Evolutionary conservation across 2,113 vertebrate genomes (phyloP), one percentile per base, ranked within the genome.

Genomic region (Irena cyanogastra): DNA sequence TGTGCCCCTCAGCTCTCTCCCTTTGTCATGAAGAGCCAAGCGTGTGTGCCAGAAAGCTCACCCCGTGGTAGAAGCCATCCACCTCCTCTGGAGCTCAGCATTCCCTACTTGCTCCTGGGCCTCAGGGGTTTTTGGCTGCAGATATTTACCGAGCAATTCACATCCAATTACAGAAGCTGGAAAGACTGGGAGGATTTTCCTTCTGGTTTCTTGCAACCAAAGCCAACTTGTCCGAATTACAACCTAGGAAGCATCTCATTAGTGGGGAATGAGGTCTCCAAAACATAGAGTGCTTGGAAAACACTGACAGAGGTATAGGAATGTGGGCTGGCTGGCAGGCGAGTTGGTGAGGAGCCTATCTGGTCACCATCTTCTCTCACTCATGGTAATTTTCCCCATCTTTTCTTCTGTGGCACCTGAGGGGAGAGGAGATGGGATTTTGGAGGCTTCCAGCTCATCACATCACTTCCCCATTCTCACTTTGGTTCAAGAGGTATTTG

Each of bases 171-270:
- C 72, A 89, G 92, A 89, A 92, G 92, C 61, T 3, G 3, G 92
- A 90, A 94, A 52, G 47, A 47, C 86, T 70, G 81, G 35, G 56
- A 94, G 74, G 80, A 86, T 93, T 97, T 97, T 95, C 69, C 82
- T 88, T 89, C 65, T 92, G 87, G 49, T 92, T 86, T 94, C 91
- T 97, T 4, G 11, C 45, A 92, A 68, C 69, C 7, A 8, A 93
- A 95, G 65, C 86, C 77, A 90, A 90, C 65, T 95, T 74, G 63
- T 87, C 90, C 23, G 1, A 95, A 89, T 94, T 87, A 94, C 89
- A 87, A 94, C 72, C 76, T 90, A 93, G 95, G 94, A 96, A 94
- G 61, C 74, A 45, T 95, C 82, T 90, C 83, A 81, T 95, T 89
- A 89, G 94, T 88, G 92, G 87, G 57, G 85, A 93, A 44, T 57